These are phyloP conservation scores for Halyomorpha halys DNA, from an alignment of 1,140 invertebrate genomes.

Conservation along the genomic window DNA sequence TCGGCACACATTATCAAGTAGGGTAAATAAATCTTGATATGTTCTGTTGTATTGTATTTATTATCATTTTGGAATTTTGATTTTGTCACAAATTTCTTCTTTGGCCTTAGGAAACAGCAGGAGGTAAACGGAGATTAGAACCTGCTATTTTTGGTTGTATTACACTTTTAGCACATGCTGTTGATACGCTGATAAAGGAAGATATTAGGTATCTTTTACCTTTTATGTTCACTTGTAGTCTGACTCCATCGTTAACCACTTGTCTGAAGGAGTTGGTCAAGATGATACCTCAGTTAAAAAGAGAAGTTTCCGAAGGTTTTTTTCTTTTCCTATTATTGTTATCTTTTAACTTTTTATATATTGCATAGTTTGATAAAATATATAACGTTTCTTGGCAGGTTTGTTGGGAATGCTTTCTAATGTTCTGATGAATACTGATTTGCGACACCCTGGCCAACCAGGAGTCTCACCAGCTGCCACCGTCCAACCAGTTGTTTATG, in stretches of 20 bases:
- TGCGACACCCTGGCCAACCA: constrained; percentile 58
- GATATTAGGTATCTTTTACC: constrained; percentile 82
- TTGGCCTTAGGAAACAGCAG: constrained; percentile 45
- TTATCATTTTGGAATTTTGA: background rate
- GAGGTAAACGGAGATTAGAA: constrained; percentile 65
- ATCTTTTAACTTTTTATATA: too few relatives aligned
- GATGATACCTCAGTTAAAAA: constrained; percentile 76
- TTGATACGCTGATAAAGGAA: constrained; percentile 53
- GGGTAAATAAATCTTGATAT: constrained; percentile 33
- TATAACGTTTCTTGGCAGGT: constrained; percentile 36
- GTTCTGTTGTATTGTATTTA: background rate
- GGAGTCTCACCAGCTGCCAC: constrained; percentile 18
- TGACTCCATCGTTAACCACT: constrained; percentile 81
- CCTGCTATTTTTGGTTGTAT: constrained; percentile 89
- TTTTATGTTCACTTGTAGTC: constrained; percentile 81
- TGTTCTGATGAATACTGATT: constrained; percentile 79
- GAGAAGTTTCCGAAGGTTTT: constrained; percentile 84
- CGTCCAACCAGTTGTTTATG: constrained; percentile 38
- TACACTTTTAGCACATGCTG: constrained; percentile 80
- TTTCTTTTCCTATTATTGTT: constrained; percentile 18
- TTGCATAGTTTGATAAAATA: too few relatives aligned
- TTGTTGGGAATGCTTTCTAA: constrained; percentile 47
- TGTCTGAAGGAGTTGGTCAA: constrained; percentile 81
- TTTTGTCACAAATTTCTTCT: constrained; percentile 5
- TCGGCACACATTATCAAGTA: constrained; percentile 65